phyloP scores from a whole-genome alignment of 2,888 invertebrate genomes.

The Congeria kusceri region DNA sequence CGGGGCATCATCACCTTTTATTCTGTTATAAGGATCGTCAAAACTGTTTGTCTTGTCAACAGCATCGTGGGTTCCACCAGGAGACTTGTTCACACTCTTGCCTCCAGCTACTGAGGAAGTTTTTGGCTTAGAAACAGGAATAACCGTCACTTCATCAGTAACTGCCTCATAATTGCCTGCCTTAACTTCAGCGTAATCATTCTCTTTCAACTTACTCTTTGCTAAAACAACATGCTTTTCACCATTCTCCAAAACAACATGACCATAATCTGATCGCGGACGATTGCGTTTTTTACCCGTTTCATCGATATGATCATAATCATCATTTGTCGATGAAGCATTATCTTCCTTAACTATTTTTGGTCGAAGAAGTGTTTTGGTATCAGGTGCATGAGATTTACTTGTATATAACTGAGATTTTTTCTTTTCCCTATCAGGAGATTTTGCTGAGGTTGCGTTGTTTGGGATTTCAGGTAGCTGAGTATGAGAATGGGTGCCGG shows the following conservation, averaged over 20 bases:
- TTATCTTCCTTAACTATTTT: slow-evolving; percentile 3
- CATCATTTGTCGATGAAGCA: slow-evolving; percentile 37
- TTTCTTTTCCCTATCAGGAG: background rate
- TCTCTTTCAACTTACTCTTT: slow-evolving; percentile 48
- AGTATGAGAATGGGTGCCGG: slow-evolving; percentile 27
- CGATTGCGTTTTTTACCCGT: slow-evolving; percentile 35
- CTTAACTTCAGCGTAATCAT: slow-evolving; percentile 69
- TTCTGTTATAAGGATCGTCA: slow-evolving; percentile 57
- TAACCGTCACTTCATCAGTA: slow-evolving; percentile 43
- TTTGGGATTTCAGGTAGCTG: slow-evolving; percentile 52
- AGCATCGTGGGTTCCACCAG: background rate
- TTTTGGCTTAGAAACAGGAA: slow-evolving; percentile 23
- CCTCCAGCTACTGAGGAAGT: slow-evolving; percentile 1
- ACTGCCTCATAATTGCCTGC: slow-evolving; percentile 62
- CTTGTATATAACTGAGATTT: too few relatives aligned
- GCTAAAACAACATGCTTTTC: slow-evolving; percentile 48
- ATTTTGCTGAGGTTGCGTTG: background rate
- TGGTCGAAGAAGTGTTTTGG: background rate
- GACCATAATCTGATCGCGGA: slow-evolving; percentile 69
- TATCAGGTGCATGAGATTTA: slow-evolving; percentile 2
- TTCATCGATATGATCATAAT: slow-evolving; percentile 75
- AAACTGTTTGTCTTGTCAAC: slow-evolving; percentile 34
- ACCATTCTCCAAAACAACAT: slow-evolving; percentile 63
- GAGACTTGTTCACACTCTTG: slow-evolving; percentile 22
- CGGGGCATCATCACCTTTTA: slow-evolving; percentile 53